These are phyloP conservation scores for Eleutherodactylus coqui DNA, from an alignment of 2,797 vertebrate genomes.

Conservation along the genomic window DNA sequence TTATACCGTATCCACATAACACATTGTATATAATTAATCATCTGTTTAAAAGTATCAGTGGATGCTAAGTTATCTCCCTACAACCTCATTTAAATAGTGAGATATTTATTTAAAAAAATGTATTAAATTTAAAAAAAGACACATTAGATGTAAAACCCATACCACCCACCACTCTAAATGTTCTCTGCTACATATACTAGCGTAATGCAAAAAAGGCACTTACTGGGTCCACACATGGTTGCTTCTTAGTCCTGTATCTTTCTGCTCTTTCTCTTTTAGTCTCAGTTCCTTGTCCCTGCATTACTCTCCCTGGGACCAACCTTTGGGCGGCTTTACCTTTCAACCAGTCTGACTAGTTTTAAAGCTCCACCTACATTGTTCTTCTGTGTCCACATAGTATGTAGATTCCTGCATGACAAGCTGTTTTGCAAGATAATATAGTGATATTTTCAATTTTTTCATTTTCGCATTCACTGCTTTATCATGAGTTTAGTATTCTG, in stretches of 20 bases:
- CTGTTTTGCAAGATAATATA: neutral
- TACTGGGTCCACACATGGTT: constrained; percentile 59
- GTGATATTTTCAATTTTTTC: neutral
- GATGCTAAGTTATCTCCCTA: neutral
- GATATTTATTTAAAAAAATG: too few species aligned
- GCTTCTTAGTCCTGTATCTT: neutral
- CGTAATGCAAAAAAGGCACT: constrained; percentile 8
- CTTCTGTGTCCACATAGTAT: constrained; percentile 1
- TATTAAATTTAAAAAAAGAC: too few species aligned
- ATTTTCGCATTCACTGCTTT: neutral
- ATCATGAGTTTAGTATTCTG: too few species aligned
- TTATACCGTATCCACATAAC: neutral
- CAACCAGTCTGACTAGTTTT: constrained; percentile 50
- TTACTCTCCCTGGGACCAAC: constrained; percentile 7
- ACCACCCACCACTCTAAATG: neutral
- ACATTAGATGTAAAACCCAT: too few species aligned
- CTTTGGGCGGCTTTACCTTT: neutral
- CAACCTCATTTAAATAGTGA: neutral
- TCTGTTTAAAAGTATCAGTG: neutral
- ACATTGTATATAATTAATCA: neutral
- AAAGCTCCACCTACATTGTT: constrained; percentile 28
- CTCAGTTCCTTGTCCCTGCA: neutral
- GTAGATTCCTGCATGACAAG: neutral
- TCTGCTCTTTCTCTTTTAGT: neutral
- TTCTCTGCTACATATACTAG: neutral